Evolutionary conservation across 2,888 invertebrate species (phyloP).

Genomic region (Lepidonotus clava): DNA sequence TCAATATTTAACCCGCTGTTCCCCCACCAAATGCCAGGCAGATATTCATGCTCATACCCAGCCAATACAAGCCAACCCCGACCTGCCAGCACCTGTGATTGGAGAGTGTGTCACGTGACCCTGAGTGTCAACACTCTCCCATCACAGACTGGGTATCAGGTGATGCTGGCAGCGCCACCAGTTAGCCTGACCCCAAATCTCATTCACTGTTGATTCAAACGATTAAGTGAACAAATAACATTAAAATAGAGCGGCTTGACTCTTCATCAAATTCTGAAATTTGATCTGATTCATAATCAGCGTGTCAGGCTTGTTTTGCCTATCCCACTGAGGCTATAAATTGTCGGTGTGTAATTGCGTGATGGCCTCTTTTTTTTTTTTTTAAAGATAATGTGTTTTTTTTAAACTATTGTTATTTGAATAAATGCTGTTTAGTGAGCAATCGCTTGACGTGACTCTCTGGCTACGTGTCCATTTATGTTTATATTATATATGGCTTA

Average conservation of each 20-base stretch:
- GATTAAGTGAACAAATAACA: conserved; percentile 29
- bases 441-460: too few species aligned
- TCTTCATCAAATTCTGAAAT: conserved; percentile 29
- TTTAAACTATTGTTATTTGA: too few species aligned
- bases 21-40: not conserved
- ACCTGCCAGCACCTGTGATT: conserved; percentile 25
- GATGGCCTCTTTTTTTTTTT: too few species aligned
- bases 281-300: conserved; percentile 8
- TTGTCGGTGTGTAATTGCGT: not conserved
- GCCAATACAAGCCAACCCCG: too few species aligned
- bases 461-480: too few species aligned
- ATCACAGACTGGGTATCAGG: not conserved
- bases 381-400: too few species aligned
- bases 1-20: too few species aligned
- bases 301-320: not conserved
- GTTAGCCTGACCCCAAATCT: not conserved
- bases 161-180: not conserved
- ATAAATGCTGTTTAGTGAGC: too few species aligned
- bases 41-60: conserved; percentile 22
- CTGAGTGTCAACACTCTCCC: conserved; percentile 31
- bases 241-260: conserved; percentile 42
- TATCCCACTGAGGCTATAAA: not conserved
- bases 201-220: conserved; percentile 36
- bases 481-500: too few species aligned
- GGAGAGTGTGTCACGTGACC: conserved; percentile 31